Evolutionary conservation across 53 echinoderm and acorn worm genomes (phyloP).

Genomic region (Apostichopus leukothele): DNA sequence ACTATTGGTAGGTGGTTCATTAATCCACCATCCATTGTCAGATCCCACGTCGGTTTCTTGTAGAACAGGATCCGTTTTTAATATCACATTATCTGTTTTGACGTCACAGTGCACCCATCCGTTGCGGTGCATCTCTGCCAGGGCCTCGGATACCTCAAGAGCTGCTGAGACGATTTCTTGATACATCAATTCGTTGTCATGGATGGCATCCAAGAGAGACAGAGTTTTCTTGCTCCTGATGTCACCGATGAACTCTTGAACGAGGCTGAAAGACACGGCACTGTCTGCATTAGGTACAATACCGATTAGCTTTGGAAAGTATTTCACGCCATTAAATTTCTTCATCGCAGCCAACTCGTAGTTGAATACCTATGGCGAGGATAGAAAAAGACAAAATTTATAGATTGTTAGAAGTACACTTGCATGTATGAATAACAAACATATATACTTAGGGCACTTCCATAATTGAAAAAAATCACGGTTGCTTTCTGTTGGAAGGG

Average conservation of each 20-base stretch:
- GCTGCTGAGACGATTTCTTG: not conserved
- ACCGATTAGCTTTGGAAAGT: constrained; percentile 5
- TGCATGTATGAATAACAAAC: not conserved
- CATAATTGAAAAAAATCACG: too few relatives aligned
- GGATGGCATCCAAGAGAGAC: not conserved
- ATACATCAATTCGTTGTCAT: too few relatives aligned
- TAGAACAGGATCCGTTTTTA: not conserved
- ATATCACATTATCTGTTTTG: constrained; percentile 17
- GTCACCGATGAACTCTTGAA: constrained; percentile 31
- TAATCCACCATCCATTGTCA: constrained; percentile 10
- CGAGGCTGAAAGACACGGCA: constrained; percentile 24
- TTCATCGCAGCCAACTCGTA: constrained; percentile 11
- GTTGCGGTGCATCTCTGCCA: constrained; percentile 13
- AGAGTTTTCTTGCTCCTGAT: not conserved
- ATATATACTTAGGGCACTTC: too few relatives aligned
- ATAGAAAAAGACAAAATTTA: not conserved
- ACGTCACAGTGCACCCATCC: constrained; percentile 37
- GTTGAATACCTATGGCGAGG: not conserved
- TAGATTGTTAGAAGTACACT: not conserved
- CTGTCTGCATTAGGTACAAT: constrained; percentile 21
- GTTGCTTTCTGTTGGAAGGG: too few relatives aligned
- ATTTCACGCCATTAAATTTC: constrained; percentile 19
- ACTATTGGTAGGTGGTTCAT: not conserved
- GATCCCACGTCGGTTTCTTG: not conserved
- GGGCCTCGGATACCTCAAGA: constrained; percentile 1